Evolutionary conservation across 1,140 invertebrate genomes (phyloP).

Genomic region (Gerris buenoi): DNA sequence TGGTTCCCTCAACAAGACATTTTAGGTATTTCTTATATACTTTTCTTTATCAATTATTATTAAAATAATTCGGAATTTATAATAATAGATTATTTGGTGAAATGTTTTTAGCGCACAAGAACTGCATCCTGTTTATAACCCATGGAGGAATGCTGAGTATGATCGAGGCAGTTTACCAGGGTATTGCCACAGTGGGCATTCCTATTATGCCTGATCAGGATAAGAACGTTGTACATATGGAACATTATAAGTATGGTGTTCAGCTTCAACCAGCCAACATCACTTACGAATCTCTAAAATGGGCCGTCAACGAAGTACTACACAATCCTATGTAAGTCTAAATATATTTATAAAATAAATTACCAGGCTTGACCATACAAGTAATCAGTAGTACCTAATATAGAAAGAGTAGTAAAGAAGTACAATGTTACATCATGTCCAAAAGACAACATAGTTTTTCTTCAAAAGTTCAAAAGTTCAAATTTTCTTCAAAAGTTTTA

Average conservation of each 20-base stretch:
- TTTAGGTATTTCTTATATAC: constrained; percentile 42
- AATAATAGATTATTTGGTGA: too few relatives aligned
- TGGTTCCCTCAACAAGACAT: constrained; percentile 59
- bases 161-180: constrained; percentile 32
- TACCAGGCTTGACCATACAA: too few relatives aligned
- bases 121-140: constrained; percentile 31
- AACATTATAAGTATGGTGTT: constrained; percentile 20
- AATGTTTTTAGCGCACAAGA: constrained; percentile 28
- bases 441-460: too few relatives aligned
- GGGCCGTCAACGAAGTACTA: constrained; percentile 24
- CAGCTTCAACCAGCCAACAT: constrained; percentile 28
- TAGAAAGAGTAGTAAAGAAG: too few relatives aligned
- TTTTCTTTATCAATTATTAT: too few relatives aligned
- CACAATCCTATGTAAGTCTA: constrained; percentile 27
- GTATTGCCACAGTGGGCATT: constrained; percentile 30
- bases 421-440: too few relatives aligned
- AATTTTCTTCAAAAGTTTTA: too few relatives aligned
- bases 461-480: too few relatives aligned
- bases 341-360: constrained; percentile 13
- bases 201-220: constrained; percentile 22
- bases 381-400: too few relatives aligned
- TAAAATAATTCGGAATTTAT: too few relatives aligned
- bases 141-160: constrained; percentile 34
- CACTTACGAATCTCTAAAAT: constrained; percentile 22
- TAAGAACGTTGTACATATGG: constrained; percentile 25